Percentiles rank a stretch among this genome's conserved stretches.
Evolutionary conservation across 1,140 invertebrate species (phyloP).

Genomic region (Akabosia matsudoensis): DNA sequence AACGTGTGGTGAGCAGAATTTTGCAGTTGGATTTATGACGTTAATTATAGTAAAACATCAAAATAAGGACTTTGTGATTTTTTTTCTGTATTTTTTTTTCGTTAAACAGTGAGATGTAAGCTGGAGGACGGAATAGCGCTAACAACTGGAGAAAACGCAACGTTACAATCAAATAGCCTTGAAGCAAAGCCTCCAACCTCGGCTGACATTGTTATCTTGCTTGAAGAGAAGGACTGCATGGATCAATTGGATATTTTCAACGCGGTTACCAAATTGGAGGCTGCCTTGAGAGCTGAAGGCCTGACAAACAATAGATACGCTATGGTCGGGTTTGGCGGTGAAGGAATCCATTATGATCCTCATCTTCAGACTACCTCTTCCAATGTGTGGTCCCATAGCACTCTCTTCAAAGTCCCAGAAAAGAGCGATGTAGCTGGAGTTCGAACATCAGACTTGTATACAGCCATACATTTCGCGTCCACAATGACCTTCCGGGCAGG

Average conservation of each 20-base stretch:
- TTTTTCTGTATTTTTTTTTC: not conserved
- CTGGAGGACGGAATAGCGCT: constrained; percentile 49
- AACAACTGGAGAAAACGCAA: constrained; percentile 49
- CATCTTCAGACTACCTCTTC: constrained; percentile 55
- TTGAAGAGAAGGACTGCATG: constrained; percentile 55
- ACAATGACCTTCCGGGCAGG: constrained; percentile 55
- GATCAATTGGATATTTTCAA: constrained; percentile 36
- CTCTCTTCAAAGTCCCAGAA: constrained; percentile 37
- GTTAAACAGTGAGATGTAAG: constrained; percentile 51
- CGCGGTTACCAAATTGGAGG: constrained; percentile 49
- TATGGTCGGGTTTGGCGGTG: constrained; percentile 56
- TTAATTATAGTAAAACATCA: too few species aligned
- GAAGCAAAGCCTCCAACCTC: constrained; percentile 47
- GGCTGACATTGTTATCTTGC: constrained; percentile 57
- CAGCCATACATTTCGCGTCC: constrained; percentile 55
- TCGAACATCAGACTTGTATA: constrained; percentile 39
- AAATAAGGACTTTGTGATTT: too few species aligned
- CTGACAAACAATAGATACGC: constrained; percentile 54
- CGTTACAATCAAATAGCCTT: constrained; percentile 46
- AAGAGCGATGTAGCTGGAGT: constrained; percentile 26
- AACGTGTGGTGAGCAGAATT: constrained; percentile 52
- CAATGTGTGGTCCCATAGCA: constrained; percentile 50
- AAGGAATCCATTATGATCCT: constrained; percentile 48
- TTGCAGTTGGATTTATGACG: not conserved
- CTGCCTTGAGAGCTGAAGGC: constrained; percentile 49